Evolutionary conservation across 2,113 vertebrate species (phyloP), one percentile per base, ranked within the genome.

Genomic region (Boleophthalmus pectinirostris): DNA sequence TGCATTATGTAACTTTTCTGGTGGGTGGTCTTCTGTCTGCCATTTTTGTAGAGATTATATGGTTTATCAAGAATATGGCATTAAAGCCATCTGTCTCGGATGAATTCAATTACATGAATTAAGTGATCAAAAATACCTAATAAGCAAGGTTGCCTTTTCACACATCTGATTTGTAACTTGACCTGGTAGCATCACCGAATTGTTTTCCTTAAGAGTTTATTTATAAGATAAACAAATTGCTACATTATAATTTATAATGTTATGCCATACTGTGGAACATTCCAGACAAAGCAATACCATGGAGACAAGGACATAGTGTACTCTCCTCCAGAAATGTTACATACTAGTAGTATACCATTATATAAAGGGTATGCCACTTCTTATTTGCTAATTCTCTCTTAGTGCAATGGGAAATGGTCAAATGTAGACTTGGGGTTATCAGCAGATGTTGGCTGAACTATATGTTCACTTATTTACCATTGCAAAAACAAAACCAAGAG

Each of bases 391-490:
- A 89, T 84, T 66, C 61, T 82, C 70, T 80, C 49, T 66, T 43
- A 66, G 38, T 76, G 51, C 82, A 72, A 78, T 82, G 75, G 70
- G 29, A 68, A 53, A 69, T 78, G 35, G 65, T 85, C 53, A 83
- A 85, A 80, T 65, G 66, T 68, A 69, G 79, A 76, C 66, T 71
- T 51, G 8, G 61, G 78, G 83, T 85, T 87, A 85, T 87, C 83
- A 68, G 79, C 24, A 66, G 79, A 74, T 70, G 76, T 58, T 67
- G 68, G 49, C 79, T 72, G 46, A 83, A 81, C 68, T 85, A 83
- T 85, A 83, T 79, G 77, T 72, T 60, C 73, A 80, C 82, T 81
- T 82, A 80, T 90, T 90, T 83, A 79, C 78, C 73, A 75, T 86
- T 90, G 68, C 57, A 72, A 21, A 66, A 79, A 84, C 68, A 66